Evolutionary conservation across 2,113 vertebrate species (phyloP).

Genomic region (Pseudolaguvia tuberculata): DNA sequence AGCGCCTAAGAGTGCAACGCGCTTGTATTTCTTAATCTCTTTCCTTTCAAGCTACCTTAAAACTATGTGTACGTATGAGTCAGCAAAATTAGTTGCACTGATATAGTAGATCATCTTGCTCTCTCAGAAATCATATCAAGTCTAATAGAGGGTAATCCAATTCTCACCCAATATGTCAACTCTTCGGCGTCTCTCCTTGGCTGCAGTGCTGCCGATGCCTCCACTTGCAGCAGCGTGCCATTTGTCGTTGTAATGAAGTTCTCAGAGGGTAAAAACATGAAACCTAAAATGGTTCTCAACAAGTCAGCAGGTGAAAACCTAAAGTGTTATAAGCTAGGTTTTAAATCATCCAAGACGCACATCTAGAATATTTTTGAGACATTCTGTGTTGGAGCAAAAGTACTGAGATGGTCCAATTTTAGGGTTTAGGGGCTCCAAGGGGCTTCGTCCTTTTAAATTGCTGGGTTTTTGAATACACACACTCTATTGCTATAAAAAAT

Average conservation of each 20-base stretch:
- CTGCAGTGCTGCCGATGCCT: conserved; percentile 68
- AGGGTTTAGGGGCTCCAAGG: not conserved
- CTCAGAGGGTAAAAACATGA: conserved; percentile 66
- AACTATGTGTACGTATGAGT: conserved; percentile 55
- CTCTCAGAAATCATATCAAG: conserved; percentile 61
- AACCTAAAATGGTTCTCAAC: conserved; percentile 68
- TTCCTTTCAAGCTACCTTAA: not conserved
- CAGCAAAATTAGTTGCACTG: conserved; percentile 60
- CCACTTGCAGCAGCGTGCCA: conserved; percentile 67
- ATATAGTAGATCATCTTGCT: conserved; percentile 47
- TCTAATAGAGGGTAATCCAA: conserved; percentile 69
- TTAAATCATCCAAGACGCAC: conserved; percentile 50
- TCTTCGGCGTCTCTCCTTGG: conserved; percentile 66
- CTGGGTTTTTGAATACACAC: not conserved
- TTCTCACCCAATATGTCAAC: conserved; percentile 67
- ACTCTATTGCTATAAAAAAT: conserved; percentile 39
- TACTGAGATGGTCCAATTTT: not conserved
- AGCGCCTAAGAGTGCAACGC: not conserved
- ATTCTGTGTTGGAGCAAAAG: not conserved
- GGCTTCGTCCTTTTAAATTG: not conserved
- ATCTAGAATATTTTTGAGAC: not conserved
- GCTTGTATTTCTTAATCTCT: conserved; percentile 11
- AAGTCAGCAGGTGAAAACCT: conserved; percentile 67
- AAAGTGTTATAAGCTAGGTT: conserved; percentile 65
- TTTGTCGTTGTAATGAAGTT: conserved; percentile 77